Conservation (phyloP, 2,888 invertebrate genomes). For the Empis livida region DNA sequence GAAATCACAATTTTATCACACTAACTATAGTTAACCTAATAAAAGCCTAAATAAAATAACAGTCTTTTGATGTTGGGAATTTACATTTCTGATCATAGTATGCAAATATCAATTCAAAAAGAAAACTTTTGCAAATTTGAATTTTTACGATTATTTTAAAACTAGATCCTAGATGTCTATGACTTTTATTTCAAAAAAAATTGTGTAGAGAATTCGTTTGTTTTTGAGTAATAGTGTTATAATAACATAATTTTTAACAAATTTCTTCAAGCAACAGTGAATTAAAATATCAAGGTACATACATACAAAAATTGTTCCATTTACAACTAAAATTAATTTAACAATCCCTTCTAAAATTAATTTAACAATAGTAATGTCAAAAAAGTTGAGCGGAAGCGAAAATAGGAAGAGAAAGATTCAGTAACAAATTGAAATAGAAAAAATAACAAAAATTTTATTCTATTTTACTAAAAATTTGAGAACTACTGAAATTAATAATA, state of each 20-base stretch:
- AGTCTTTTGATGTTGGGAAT: background rate
- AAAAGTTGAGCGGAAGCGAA: background rate
- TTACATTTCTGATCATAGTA: background rate
- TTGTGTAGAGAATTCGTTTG: background rate
- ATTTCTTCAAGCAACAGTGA: background rate
- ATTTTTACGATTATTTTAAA: background rate
- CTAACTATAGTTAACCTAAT: background rate
- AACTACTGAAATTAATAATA: background rate
- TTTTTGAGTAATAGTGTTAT: background rate
- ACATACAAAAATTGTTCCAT: background rate
- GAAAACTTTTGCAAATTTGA: background rate
- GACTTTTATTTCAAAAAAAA: background rate
- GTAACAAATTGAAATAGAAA: background rate
- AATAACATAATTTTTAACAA: background rate
- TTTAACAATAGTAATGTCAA: background rate
- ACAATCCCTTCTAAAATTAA: background rate
- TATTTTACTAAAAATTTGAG: slow-evolving; percentile 1
- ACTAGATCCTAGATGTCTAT: background rate
- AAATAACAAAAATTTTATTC: background rate
- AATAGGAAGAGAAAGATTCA: background rate
- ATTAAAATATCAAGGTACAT: background rate
- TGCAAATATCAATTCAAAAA: background rate
- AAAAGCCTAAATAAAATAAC: background rate
- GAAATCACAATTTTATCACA: background rate
- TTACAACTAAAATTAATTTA: background rate